phyloP scores from a whole-genome alignment of 2,797 vertebrate genomes.

The Squalus acanthias region DNA sequence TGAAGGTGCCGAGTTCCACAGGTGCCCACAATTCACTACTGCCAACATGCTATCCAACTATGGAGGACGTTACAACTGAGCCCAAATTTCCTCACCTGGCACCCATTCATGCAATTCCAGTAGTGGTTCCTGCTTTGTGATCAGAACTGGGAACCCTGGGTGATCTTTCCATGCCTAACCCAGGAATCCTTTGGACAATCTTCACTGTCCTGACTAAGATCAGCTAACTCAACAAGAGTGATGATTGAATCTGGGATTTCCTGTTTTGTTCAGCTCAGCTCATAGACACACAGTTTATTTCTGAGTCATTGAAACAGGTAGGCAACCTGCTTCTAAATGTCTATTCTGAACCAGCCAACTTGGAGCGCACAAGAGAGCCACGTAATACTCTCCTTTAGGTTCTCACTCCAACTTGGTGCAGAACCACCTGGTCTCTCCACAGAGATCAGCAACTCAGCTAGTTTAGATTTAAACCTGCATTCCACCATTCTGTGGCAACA shows the following conservation, averaged over 20 bases:
- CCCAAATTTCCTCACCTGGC: not conserved
- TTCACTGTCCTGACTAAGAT: not conserved
- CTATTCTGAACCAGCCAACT: not conserved
- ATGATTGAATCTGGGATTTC: not conserved
- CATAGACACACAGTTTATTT: too few species aligned
- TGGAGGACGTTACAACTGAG: not conserved
- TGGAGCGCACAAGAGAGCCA: not conserved
- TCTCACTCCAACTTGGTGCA: too few species aligned
- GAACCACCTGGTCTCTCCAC: too few species aligned
- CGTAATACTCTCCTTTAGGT: too few species aligned
- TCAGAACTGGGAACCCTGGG: not conserved
- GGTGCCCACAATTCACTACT: not conserved
- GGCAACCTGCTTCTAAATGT: not conserved
- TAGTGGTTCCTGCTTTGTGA: not conserved
- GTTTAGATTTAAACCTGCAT: too few species aligned
- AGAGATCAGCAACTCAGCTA: too few species aligned
- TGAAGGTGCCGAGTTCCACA: not conserved
- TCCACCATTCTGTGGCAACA: too few species aligned
- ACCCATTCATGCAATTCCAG: not conserved
- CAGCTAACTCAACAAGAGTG: not conserved
- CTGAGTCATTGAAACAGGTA: not conserved
- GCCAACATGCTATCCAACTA: not conserved
- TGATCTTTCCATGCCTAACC: not conserved
- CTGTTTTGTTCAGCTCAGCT: too few species aligned
- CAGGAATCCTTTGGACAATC: not conserved